A percentile compares a stretch with the other conserved stretches of the same genome.
Evolutionary conservation across 2,888 invertebrate species (phyloP).

Genomic region (Exephanes ischioxanthus): DNA sequence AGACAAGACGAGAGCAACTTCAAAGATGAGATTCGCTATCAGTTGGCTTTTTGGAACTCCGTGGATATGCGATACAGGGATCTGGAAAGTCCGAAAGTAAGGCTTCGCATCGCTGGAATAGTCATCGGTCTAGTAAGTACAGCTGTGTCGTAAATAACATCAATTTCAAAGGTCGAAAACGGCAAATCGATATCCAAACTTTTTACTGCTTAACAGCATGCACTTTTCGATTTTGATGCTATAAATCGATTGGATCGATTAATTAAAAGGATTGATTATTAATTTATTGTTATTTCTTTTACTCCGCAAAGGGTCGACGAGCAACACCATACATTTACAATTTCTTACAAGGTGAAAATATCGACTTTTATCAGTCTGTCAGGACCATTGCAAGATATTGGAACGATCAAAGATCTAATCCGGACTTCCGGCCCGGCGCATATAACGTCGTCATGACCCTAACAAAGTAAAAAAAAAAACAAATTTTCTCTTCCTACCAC

Average conservation of each 20-base stretch:
- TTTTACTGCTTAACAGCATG: neutral
- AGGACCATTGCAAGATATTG: neutral
- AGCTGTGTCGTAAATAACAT: neutral
- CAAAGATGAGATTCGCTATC: conserved; percentile 23
- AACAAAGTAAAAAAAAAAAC: conserved; percentile 1
- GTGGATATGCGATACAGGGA: conserved; percentile 47
- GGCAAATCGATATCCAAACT: neutral
- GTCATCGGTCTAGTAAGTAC: conserved; percentile 26
- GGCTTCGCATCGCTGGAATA: conserved; percentile 36
- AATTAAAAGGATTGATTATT: neutral
- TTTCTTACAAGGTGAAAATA: neutral
- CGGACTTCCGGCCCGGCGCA: neutral
- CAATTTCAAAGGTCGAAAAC: neutral
- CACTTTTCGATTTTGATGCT: neutral
- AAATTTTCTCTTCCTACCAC: neutral
- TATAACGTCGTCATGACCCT: conserved; percentile 12
- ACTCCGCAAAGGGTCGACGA: neutral
- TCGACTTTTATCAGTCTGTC: neutral
- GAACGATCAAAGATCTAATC: neutral
- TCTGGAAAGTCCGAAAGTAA: conserved; percentile 31
- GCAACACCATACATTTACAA: conserved; percentile 16
- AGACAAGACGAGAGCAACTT: neutral
- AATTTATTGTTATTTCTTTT: neutral
- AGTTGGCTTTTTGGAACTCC: conserved; percentile 48
- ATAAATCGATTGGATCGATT: neutral